Evolutionary conservation across 1,140 invertebrate species (phyloP).

Genomic region (Mamestra configurata): DNA sequence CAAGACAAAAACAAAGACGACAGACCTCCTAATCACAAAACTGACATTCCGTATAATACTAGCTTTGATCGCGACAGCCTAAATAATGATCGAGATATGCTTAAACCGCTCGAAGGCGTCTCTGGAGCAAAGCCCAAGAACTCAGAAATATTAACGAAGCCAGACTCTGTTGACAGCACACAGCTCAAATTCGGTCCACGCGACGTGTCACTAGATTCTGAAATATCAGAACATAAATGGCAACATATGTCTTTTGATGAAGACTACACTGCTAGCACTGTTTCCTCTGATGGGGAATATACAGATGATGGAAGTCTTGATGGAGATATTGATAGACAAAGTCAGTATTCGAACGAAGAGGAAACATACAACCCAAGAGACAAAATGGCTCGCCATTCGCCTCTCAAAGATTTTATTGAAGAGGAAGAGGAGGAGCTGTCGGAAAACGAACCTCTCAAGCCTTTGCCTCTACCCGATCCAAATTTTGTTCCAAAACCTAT

Average conservation of each 20-base stretch:
- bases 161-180: slow-evolving; percentile 72
- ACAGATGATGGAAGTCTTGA: slow-evolving; percentile 88
- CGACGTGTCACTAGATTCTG: slow-evolving; percentile 68
- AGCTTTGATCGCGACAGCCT: slow-evolving; percentile 55
- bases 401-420: slow-evolving; percentile 66
- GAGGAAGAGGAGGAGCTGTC: slow-evolving; percentile 84
- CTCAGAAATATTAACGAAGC: slow-evolving; percentile 73
- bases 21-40: slow-evolving; percentile 53
- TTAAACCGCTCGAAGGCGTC: slow-evolving; percentile 27
- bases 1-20: slow-evolving; percentile 81
- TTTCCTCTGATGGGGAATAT: slow-evolving; percentile 85
- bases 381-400: slow-evolving; percentile 72
- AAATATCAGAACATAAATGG: slow-evolving; percentile 71
- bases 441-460: slow-evolving; percentile 88
- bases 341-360: slow-evolving; percentile 88
- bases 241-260: slow-evolving; percentile 87
- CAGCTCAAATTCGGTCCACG: slow-evolving; percentile 62
- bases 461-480: slow-evolving; percentile 88
- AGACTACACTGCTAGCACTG: slow-evolving; percentile 89
- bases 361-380: slow-evolving; percentile 91
- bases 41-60: slow-evolving; percentile 76
- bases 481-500: slow-evolving; percentile 93
- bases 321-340: slow-evolving; percentile 88
- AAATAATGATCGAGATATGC: slow-evolving; percentile 30
- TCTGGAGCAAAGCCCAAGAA: slow-evolving; percentile 53